phyloP scores from a whole-genome alignment of 2,113 vertebrate genomes.

The Oncorhynchus gorbuscha region DNA sequence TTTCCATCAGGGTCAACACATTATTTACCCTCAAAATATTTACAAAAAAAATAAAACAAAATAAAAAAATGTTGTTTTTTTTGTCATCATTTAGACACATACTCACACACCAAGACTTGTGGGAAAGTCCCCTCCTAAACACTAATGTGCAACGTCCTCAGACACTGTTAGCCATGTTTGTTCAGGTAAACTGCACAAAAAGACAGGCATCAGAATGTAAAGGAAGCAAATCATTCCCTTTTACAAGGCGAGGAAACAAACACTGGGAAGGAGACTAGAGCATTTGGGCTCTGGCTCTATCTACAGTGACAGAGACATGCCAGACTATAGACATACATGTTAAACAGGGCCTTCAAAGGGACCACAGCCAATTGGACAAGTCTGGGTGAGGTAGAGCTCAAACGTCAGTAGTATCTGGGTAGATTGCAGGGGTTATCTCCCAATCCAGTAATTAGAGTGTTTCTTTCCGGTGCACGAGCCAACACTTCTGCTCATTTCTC shows the following conservation, averaged over 20 bases:
- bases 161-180: slow-evolving; percentile 45
- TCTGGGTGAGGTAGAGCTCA: slow-evolving; percentile 47
- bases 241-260: slow-evolving; percentile 59
- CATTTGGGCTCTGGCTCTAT: slow-evolving; percentile 15
- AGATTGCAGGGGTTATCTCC: slow-evolving; percentile 68
- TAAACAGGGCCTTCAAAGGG: slow-evolving; percentile 70
- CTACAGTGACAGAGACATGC: slow-evolving; percentile 61
- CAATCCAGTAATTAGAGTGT: slow-evolving; percentile 63
- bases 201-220: slow-evolving; percentile 43
- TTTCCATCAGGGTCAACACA: slow-evolving; percentile 60
- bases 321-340: slow-evolving; percentile 72
- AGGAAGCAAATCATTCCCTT: slow-evolving; percentile 62
- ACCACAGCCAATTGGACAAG: slow-evolving; percentile 52
- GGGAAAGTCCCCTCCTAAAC: slow-evolving; percentile 41
- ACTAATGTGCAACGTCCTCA: slow-evolving; percentile 46
- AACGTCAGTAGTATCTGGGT: slow-evolving; percentile 46
- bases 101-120: slow-evolving; percentile 39
- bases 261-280: slow-evolving; percentile 35
- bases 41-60: background rate
- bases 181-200: slow-evolving; percentile 38
- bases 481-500: slow-evolving; percentile 55
- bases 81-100: slow-evolving; percentile 2
- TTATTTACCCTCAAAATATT: slow-evolving; percentile 44
- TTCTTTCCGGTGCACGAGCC: slow-evolving; percentile 25
- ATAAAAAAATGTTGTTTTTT: too few species aligned